Base-by-base conservation (phyloP, 2,888 invertebrate genomes). In the Leptinotarsa tumamoca region DNA sequence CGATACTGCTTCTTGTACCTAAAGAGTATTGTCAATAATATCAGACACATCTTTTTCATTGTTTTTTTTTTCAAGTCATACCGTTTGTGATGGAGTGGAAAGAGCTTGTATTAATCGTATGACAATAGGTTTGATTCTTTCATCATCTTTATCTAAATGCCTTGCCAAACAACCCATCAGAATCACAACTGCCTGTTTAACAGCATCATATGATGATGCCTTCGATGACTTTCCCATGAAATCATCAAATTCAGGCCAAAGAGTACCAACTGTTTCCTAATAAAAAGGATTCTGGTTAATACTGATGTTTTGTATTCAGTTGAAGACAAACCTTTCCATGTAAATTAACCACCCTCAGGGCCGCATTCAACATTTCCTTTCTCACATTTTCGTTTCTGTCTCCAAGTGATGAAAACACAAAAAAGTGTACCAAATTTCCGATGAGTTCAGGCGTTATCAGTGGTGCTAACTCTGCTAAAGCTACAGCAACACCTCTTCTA, bases 161-260 rank as follows among this genome's bases (percentile, higher is more conserved):
- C 96, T 92, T n/a, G 99, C 99, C 82, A 99, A 90, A 0, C 96
- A 97, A 4, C 99, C 99, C 95, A 99, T 97, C 73, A 99, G 90
- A 86, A 99, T 95, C 72, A 99, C 97, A 72, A 99, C 97, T 78
- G 97, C 95, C 88, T 99, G 98, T 23, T 99, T 93, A 71, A 98
- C 96, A 17, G 96, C 94, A 89, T 99, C 99, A 87, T 93, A 96
- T 76, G 93, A 93, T 52, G 96, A 95, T 0, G 95, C 95, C 87
- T 96, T 96, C 0, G 98, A 98, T 1, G 98, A 97, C 86, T 94
- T 95, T 87, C 96, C 96, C 88, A 99, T 92, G 88, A 98, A 98
- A 79, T 95, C 93, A 88, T 98, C 98, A 89, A 98, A 98, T 27
- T 98, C 95, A 0, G 97, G 96, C 80, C 98, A 90, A 81, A 98